phyloP scores from a whole-genome alignment of 2,113 vertebrate species.

The Calidris pygmaea region DNA sequence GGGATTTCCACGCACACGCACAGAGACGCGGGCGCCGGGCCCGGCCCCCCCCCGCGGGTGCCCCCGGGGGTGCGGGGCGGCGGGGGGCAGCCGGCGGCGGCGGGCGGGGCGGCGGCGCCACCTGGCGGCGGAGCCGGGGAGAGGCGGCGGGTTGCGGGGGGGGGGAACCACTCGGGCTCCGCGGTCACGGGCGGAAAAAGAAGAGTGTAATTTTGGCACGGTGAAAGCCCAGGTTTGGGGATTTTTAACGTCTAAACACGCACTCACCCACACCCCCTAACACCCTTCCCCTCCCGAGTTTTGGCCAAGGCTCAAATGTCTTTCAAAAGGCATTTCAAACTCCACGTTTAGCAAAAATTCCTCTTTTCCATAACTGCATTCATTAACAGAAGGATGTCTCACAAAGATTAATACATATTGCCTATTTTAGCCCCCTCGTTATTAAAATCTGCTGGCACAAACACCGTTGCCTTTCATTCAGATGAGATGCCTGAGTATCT shows the following conservation, averaged over 20 bases:
- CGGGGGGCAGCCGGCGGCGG: no score
- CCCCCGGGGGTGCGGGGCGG: no score
- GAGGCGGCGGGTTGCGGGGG: neutral
- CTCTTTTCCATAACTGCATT: neutral
- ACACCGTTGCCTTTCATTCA: neutral
- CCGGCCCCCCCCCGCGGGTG: no score
- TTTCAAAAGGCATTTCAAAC: neutral
- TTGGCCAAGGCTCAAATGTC: neutral
- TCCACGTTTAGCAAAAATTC: neutral
- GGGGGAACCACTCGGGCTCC: neutral
- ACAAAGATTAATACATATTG: neutral
- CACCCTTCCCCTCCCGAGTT: neutral
- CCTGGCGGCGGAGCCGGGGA: neutral
- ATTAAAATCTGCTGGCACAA: neutral
- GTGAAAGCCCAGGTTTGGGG: neutral
- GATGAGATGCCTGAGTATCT: neutral
- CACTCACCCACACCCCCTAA: no score
- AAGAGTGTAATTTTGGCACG: neutral
- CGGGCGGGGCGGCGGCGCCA: neutral
- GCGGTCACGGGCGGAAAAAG: neutral
- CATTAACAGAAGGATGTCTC: neutral
- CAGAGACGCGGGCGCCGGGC: no score
- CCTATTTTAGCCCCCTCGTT: neutral
- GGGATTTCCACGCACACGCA: no score
- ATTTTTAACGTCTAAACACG: neutral